Base-by-base conservation (phyloP, 1,140 invertebrate genomes). In the Caenorhabditis brenneri region DNA sequence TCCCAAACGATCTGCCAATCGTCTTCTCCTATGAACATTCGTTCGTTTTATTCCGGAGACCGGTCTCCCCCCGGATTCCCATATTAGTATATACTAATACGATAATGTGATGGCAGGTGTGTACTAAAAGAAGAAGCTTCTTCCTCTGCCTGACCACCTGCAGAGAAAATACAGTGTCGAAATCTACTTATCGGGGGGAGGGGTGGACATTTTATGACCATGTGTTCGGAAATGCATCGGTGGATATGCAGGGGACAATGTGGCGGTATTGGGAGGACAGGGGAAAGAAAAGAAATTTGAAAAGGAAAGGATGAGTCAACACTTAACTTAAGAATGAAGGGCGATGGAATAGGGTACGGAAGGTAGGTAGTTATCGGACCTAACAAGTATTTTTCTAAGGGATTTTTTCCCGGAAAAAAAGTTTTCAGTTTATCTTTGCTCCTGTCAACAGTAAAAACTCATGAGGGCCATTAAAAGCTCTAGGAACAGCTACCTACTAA, bases 21-120 rank as follows among this genome's bases (percentile, higher is more conserved):
- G 29, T 27, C 12, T 16, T n/a, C 19, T 29, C 22, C 12, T 58
- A 2, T 7, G 29, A 58, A 58, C 27, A 10, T 29, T 36, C 4
- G 31, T 6, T 9, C n/a, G 9, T 36, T 33, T 16, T 36, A 3
- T 65, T 39, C 29, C 31, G 60, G 60, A 36, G 58, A 36, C 10
- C 12, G n/a, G 36, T n/a, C n/a, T n/a, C n/a, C n/a, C n/a, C n/a
- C 29, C 60, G 55, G 60, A 36, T 27, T 65, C n/a, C n/a, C n/a
- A n/a, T n/a, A n/a, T n/a, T n/a, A 65, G 60, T 36, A 65, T 65
- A 65, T 33, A 65, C 60, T 39, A 65, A 65, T 65, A 65, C 31
- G 60, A 65, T 65, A 65, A 39, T 46, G 16, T 46, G 42, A 36
- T n/a, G 60, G 60, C 33, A 24, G 65, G 1, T 24, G 33, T 24